phyloP scores from a whole-genome alignment of 2,797 vertebrate genomes.

The Typhlichthys eigenmanni region DNA sequence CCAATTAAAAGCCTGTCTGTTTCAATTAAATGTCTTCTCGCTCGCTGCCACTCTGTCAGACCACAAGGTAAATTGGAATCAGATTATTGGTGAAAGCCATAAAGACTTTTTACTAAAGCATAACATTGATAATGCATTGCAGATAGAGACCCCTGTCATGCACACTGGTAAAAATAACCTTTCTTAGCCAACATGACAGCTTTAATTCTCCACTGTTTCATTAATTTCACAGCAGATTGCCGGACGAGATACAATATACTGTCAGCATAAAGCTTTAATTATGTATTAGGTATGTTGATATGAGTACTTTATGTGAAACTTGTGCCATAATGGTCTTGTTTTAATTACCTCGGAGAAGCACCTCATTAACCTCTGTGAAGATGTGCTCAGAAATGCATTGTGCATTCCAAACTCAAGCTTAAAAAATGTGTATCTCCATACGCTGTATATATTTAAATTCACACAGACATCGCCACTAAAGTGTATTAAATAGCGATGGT shows the following conservation, averaged over 20 bases:
- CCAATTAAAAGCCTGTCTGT: slow-evolving; percentile 81
- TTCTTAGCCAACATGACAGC: slow-evolving; percentile 73
- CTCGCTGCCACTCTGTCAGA: slow-evolving; percentile 72
- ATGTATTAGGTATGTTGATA: slow-evolving; percentile 76
- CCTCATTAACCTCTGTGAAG: slow-evolving; percentile 74
- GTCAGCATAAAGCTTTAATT: slow-evolving; percentile 80
- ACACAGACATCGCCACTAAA: slow-evolving; percentile 13
- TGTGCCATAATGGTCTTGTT: slow-evolving; percentile 77
- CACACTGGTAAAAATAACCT: slow-evolving; percentile 62
- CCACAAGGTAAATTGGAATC: slow-evolving; percentile 83
- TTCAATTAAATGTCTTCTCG: slow-evolving; percentile 79
- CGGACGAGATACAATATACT: slow-evolving; percentile 79
- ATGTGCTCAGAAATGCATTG: slow-evolving; percentile 70
- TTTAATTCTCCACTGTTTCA: slow-evolving; percentile 75
- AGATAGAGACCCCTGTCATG: slow-evolving; percentile 77
- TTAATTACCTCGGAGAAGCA: slow-evolving; percentile 79
- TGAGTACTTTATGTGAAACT: slow-evolving; percentile 75
- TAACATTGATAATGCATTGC: slow-evolving; percentile 72
- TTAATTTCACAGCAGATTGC: slow-evolving; percentile 85
- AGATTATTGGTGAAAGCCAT: slow-evolving; percentile 74
- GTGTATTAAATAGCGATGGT: not conserved
- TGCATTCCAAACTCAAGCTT: slow-evolving; percentile 66
- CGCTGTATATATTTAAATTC: slow-evolving; percentile 25
- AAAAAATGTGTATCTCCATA: slow-evolving; percentile 28
- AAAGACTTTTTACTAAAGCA: slow-evolving; percentile 68